phyloP scores from a whole-genome alignment of 2,113 vertebrate species.

The Echinops telfairi region DNA sequence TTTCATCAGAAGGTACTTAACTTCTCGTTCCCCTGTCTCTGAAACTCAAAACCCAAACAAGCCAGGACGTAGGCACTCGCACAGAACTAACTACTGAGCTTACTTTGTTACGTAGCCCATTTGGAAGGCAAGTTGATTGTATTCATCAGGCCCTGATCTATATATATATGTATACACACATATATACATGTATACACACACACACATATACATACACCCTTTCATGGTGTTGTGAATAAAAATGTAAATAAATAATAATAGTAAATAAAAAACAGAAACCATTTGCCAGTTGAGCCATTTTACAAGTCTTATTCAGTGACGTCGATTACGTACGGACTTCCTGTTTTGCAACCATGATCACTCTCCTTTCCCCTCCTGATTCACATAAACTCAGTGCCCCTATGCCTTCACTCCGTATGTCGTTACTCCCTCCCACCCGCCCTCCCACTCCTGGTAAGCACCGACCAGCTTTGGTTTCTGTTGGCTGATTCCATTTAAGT shows the following conservation, averaged over 20 bases:
- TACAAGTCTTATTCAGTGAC: background rate
- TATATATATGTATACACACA: no score
- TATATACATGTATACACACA: background rate
- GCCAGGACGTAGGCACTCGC: background rate
- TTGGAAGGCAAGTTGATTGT: background rate
- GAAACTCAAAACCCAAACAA: constrained; percentile 45
- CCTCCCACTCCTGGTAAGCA: no score
- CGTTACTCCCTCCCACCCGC: no score
- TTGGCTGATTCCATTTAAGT: no score
- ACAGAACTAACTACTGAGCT: background rate
- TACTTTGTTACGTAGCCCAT: background rate
- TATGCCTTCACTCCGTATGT: no score
- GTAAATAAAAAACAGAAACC: no score
- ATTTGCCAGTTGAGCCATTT: background rate
- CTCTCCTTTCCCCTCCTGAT: background rate
- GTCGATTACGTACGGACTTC: background rate
- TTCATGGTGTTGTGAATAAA: background rate
- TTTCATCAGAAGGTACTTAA: constrained; percentile 9
- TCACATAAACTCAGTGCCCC: no score
- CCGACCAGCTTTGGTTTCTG: no score
- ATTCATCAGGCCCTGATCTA: background rate
- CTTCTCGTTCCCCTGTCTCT: background rate
- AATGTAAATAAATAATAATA: background rate
- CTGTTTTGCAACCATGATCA: background rate
- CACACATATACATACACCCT: background rate